phyloP scores from a whole-genome alignment of 2,113 vertebrate genomes.

The Hippotragus niger region DNA sequence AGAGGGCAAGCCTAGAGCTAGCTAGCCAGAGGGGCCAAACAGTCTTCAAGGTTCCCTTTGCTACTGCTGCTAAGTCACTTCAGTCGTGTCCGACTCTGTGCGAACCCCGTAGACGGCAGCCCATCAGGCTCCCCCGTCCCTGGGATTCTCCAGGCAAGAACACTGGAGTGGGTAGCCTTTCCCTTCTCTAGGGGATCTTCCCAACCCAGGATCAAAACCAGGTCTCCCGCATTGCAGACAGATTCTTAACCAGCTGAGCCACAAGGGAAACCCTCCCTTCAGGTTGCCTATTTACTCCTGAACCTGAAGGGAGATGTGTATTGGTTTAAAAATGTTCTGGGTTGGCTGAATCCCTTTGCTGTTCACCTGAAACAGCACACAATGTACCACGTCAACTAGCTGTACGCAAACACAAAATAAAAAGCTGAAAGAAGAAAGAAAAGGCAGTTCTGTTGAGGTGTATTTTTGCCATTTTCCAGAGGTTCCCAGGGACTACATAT shows the following conservation, averaged over 20 bases:
- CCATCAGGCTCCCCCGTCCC: not conserved
- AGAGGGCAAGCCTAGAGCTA: not conserved
- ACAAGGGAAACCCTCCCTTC: not conserved
- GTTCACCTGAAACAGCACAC: not conserved
- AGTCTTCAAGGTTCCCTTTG: not conserved
- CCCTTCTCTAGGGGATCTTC: not conserved
- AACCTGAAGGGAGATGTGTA: not conserved
- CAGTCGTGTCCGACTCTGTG: not conserved
- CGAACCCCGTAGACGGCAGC: fast-evolving
- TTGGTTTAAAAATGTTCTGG: not conserved
- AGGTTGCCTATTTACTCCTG: not conserved
- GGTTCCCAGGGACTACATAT: not conserved
- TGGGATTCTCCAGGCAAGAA: not conserved
- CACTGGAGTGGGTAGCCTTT: not conserved
- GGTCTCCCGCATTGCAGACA: not conserved
- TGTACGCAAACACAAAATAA: not conserved
- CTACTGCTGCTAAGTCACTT: too few species aligned
- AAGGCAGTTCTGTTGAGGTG: not conserved
- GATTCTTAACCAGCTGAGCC: not conserved
- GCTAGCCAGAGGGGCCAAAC: not conserved
- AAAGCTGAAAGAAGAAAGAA: not conserved
- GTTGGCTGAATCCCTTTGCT: not conserved
- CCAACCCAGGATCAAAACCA: not conserved
- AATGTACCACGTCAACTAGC: not conserved
- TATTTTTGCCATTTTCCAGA: not conserved